Conservation (phyloP, 2,797 vertebrate species). For the Amblyraja radiata region DNA sequence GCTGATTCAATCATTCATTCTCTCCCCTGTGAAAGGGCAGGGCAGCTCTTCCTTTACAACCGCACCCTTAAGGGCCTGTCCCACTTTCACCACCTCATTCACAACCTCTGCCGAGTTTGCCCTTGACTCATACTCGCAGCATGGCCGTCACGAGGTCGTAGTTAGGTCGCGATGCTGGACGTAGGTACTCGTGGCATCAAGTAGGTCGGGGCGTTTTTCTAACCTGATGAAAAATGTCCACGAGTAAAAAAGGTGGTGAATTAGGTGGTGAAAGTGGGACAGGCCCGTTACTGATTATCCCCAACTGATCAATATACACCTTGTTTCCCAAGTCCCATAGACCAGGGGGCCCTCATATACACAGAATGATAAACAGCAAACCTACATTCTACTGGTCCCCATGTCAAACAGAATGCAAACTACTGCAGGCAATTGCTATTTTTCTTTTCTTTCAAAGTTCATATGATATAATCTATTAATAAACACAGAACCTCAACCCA, state of each 20-base stretch:
- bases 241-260: no score
- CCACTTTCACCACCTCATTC: no score
- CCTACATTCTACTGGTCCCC: neutral
- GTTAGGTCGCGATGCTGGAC: no score
- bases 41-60: neutral
- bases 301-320: neutral
- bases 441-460: neutral
- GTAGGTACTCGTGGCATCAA: no score
- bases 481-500: neutral
- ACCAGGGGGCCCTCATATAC: neutral
- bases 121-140: no score
- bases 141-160: no score
- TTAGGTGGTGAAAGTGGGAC: no score
- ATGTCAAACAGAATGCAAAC: conserved; percentile 6
- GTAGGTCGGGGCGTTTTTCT: no score
- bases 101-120: no score
- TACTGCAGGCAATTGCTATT: neutral
- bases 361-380: neutral
- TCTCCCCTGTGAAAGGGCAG: neutral
- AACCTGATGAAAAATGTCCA: no score
- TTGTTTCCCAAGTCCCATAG: neutral
- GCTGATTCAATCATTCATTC: neutral
- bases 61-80: no score
- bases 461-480: conserved; percentile 31
- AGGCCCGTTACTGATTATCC: no score